These are phyloP conservation scores for Podarcis lilfordi DNA, from an alignment of 2,797 vertebrate species.

Conservation along the genomic window DNA sequence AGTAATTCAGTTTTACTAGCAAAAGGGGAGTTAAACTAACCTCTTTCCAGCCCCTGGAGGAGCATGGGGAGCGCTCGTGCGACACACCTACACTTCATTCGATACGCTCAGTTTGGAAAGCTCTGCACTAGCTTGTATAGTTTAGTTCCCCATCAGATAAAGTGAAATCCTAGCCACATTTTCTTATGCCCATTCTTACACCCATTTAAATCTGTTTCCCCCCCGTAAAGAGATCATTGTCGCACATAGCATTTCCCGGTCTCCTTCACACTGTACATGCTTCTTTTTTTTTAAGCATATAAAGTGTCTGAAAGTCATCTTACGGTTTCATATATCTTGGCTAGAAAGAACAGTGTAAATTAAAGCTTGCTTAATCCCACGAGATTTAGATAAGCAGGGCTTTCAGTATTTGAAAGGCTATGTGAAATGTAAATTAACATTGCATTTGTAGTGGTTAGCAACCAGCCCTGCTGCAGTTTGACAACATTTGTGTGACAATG, in stretches of 20 bases:
- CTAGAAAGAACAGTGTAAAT: slow-evolving; percentile 37
- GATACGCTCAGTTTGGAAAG: too few relatives aligned
- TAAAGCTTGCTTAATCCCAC: slow-evolving; percentile 33
- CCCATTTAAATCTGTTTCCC: slow-evolving; percentile 7
- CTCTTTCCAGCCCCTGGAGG: too few relatives aligned
- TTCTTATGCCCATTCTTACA: background rate
- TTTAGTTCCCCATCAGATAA: slow-evolving; percentile 16
- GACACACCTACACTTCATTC: too few relatives aligned
- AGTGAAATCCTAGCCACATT: slow-evolving; percentile 30
- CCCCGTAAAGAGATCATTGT: background rate
- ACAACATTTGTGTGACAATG: slow-evolving; percentile 50
- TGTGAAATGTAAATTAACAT: slow-evolving; percentile 42
- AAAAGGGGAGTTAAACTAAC: too few relatives aligned
- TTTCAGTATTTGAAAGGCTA: slow-evolving; percentile 49
- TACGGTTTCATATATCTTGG: slow-evolving; percentile 13
- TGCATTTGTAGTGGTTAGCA: slow-evolving; percentile 46
- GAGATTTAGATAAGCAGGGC: slow-evolving; percentile 37
- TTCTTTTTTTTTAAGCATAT: background rate
- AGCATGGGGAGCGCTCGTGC: too few relatives aligned
- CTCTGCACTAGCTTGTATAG: slow-evolving; percentile 12
- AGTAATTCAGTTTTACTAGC: too few relatives aligned
- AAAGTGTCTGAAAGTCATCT: slow-evolving; percentile 24
- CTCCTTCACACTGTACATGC: slow-evolving; percentile 7
- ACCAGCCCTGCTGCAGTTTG: slow-evolving; percentile 44
- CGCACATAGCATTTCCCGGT: slow-evolving; percentile 22